Evolutionary conservation across 2,113 vertebrate species (phyloP).

Genomic region (Oriolus oriolus): DNA sequence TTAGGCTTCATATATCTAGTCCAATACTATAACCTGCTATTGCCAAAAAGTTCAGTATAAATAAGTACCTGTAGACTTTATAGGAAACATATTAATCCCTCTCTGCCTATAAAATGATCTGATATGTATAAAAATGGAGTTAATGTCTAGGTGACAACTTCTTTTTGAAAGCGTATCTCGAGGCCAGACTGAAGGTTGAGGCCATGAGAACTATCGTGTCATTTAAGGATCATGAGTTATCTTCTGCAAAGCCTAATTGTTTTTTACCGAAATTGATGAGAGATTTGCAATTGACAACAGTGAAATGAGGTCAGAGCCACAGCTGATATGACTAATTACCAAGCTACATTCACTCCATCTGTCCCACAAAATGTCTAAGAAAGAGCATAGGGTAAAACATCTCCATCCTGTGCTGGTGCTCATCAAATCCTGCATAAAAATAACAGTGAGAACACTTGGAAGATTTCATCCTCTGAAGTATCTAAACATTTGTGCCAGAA

Average conservation of each 20-base stretch:
- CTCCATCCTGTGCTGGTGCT: background rate
- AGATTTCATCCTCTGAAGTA: background rate
- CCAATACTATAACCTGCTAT: background rate
- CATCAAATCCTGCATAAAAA: background rate
- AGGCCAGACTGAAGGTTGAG: background rate
- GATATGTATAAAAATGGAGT: background rate
- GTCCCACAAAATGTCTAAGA: background rate
- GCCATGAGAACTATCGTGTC: background rate
- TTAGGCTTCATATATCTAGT: background rate
- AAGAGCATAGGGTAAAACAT: background rate
- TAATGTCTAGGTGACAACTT: background rate
- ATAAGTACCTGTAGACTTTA: background rate
- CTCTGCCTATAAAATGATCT: background rate
- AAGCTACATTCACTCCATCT: background rate
- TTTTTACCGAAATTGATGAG: background rate
- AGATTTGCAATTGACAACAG: background rate
- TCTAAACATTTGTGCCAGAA: background rate
- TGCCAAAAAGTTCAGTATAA: background rate
- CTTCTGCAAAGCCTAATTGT: background rate
- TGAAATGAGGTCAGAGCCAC: background rate
- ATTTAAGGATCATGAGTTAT: background rate
- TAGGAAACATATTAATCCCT: background rate
- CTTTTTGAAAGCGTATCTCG: background rate
- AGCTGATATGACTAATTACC: constrained; percentile 19
- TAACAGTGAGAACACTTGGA: background rate